Base-by-base conservation (phyloP, 2,888 invertebrate genomes). In the Baronia brevicornis region DNA sequence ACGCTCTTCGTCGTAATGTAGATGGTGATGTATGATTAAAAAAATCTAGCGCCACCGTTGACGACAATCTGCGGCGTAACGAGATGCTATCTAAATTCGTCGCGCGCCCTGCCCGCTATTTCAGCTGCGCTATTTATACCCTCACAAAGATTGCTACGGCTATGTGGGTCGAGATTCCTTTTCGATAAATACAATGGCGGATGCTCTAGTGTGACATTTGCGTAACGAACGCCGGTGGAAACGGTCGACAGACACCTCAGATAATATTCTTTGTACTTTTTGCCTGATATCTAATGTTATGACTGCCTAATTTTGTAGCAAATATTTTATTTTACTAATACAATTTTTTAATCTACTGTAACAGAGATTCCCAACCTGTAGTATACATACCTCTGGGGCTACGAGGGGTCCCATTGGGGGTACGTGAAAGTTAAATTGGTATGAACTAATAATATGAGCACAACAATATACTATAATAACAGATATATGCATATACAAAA, bases 141-240 rank as follows among this genome's bases (percentile, higher is more conserved):
- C 26, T 39, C 51, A 56, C 60, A 69, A 69, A 67, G 64, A 67
- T 52, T 46, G 49, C 41, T 43, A 37, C 40, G 8, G 45, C 57
- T 50, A 73, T 74, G 70, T 74, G 74, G 75, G 73, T 75, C 74
- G 73, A 51, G 54, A 68, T 67, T 63, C 68, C 60, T 60, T 60
- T 34, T 30, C 39, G 38, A 42, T 44, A 40, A 41, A 37, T 33
- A 44, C 46, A 47, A 44, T 48, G 37, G 48, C 46, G 48, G 50
- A 48, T 48, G 39, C 36, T 15, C 9, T 21, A 25, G 21, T 25
- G 36, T 42, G 45, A 43, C 47, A 45, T 47, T 54, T 47, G 47
- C 47, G 43, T 48, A 42, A 51, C 38, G 7, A 3, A 6, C 19
- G 19, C n/a, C 6, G n/a, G 7, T 7, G 3, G 19, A 19, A 19